Evolutionary conservation across 2,113 vertebrate species (phyloP).

Genomic region (Alethe castanea): DNA sequence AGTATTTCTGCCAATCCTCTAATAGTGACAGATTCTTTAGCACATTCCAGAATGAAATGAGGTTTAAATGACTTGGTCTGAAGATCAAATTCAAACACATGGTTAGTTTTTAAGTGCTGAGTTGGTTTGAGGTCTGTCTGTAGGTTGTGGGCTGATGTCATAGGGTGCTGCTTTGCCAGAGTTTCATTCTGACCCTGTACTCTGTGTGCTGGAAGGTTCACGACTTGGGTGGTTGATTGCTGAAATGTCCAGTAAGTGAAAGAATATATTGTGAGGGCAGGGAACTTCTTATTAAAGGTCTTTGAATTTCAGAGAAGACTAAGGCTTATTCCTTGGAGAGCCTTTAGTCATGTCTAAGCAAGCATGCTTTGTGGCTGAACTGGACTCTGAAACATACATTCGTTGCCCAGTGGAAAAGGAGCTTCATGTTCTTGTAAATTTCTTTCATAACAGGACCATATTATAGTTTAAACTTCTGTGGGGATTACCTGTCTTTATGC

Average conservation of each 20-base stretch:
- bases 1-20: not conserved
- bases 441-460: not conserved
- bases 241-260: constrained; percentile 50
- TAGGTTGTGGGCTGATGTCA: constrained; percentile 32
- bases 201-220: constrained; percentile 33
- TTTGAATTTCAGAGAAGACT: constrained; percentile 40
- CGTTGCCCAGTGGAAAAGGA: constrained; percentile 52
- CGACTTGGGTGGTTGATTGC: constrained; percentile 3
- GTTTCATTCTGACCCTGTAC: constrained; percentile 24
- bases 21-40: not conserved
- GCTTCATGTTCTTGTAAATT: constrained; percentile 1
- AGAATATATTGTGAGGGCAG: constrained; percentile 40
- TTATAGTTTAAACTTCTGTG: not conserved
- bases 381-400: not conserved
- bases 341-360: constrained; percentile 43
- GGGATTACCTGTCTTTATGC: not conserved
- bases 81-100: not conserved
- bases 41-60: not conserved
- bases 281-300: constrained; percentile 38
- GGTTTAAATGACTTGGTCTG: not conserved
- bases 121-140: not conserved
- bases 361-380: constrained; percentile 26
- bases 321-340: constrained; percentile 24
- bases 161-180: not conserved
- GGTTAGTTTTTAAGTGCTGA: not conserved